A percentile compares a stretch with the other conserved stretches of the same genome.
These are phyloP conservation scores for Leptosomus discolor DNA, from an alignment of 2,113 vertebrate species.

Conservation along the genomic window DNA sequence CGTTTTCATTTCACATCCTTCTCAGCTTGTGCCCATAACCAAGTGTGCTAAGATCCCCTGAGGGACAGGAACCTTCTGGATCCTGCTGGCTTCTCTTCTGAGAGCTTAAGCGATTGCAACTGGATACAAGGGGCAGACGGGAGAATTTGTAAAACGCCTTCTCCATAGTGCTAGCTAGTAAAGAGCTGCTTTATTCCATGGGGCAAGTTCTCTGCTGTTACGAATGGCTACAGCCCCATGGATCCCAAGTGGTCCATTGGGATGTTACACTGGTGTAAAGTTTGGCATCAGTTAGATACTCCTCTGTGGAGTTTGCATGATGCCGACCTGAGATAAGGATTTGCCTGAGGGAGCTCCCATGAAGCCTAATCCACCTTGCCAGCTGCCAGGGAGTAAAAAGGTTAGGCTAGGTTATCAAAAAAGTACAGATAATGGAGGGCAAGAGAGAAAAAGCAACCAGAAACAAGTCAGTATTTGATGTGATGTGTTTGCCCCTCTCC, in stretches of 20 bases:
- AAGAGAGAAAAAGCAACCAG: background rate
- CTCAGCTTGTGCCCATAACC: background rate
- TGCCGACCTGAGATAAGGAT: background rate
- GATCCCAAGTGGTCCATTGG: background rate
- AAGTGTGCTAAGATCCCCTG: background rate
- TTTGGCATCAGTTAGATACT: background rate
- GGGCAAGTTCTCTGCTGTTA: background rate
- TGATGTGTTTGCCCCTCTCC: background rate
- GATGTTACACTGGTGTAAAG: background rate
- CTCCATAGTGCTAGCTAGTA: background rate
- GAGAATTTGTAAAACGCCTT: background rate
- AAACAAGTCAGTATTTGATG: background rate
- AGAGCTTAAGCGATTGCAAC: background rate
- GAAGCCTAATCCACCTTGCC: background rate
- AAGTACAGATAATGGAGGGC: background rate
- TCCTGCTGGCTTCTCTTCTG: background rate
- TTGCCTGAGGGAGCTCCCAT: background rate
- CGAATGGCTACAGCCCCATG: background rate
- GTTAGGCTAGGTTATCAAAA: background rate
- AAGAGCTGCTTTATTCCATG: background rate
- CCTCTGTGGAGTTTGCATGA: background rate
- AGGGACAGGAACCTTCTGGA: background rate
- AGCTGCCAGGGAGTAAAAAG: background rate
- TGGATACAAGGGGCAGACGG: background rate
- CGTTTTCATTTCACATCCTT: background rate